A percentile compares a stretch with the other conserved stretches of the same genome.
Conservation (phyloP, 2,888 invertebrate genomes). For the Actias luna region DNA sequence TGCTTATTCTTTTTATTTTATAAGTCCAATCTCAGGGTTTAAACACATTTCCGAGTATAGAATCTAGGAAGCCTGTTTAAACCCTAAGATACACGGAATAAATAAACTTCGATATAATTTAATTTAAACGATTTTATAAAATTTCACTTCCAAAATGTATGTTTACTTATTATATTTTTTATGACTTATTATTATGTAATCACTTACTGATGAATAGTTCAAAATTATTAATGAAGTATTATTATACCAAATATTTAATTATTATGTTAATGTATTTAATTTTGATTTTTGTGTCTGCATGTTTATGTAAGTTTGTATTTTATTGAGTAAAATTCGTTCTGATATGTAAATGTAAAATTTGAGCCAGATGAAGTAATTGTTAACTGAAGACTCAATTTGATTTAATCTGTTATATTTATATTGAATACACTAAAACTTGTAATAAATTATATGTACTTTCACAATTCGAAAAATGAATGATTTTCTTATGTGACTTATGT, state of each 20-base stretch:
- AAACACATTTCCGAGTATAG: no score
- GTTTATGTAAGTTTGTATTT: background rate
- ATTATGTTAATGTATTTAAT: slow-evolving; percentile 9
- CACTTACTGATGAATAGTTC: slow-evolving; percentile 2
- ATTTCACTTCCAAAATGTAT: background rate
- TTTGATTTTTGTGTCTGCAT: background rate
- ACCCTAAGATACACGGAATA: no score
- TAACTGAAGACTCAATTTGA: no score
- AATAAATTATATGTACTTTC: no score
- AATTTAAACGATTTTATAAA: background rate
- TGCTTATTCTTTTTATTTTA: background rate
- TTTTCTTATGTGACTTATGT: background rate
- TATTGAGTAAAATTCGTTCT: background rate
- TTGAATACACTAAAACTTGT: background rate
- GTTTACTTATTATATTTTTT: background rate
- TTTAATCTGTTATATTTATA: background rate
- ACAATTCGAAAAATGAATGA: background rate
- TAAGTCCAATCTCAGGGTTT: no score
- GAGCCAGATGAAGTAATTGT: background rate
- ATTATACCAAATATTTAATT: slow-evolving; percentile 49
- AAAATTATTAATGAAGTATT: slow-evolving; percentile 41
- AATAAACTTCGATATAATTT: no score
- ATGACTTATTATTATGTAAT: slow-evolving; percentile 16
- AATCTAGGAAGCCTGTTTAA: no score
- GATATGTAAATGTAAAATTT: background rate